Evolutionary conservation across 1,140 invertebrate genomes (phyloP).

Genomic region (Calliphora vicina): DNA sequence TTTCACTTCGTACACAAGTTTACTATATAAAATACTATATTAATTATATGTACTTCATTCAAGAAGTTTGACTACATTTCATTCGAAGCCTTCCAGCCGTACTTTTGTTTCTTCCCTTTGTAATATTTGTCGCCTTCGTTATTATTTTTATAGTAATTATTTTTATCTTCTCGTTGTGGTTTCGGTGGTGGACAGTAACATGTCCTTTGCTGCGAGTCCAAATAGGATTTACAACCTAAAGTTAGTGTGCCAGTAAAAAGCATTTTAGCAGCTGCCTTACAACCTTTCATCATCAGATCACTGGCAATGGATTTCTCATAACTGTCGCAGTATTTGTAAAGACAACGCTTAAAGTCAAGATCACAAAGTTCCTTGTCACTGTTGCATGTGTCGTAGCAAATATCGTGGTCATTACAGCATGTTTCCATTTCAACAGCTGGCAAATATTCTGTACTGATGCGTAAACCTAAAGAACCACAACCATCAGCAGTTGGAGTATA

Average conservation of each 20-base stretch:
- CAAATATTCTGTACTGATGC: slow-evolving; percentile 78
- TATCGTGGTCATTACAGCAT: slow-evolving; percentile 86
- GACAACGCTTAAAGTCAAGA: slow-evolving; percentile 83
- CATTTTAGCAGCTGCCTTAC: slow-evolving; percentile 84
- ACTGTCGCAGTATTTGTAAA: slow-evolving; percentile 82
- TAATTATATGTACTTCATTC: not conserved
- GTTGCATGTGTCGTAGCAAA: slow-evolving; percentile 91
- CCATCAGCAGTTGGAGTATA: slow-evolving; percentile 80
- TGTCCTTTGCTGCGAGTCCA: slow-evolving; percentile 80
- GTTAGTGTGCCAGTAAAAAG: slow-evolving; percentile 82
- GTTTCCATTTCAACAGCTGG: slow-evolving; percentile 80
- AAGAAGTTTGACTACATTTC: slow-evolving; percentile 46
- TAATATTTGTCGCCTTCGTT: slow-evolving; percentile 46
- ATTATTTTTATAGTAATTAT: slow-evolving; percentile 35
- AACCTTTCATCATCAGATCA: slow-evolving; percentile 73
- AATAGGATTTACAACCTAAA: slow-evolving; percentile 82
- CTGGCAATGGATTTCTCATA: slow-evolving; percentile 70
- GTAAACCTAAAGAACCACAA: slow-evolving; percentile 79
- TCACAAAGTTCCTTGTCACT: slow-evolving; percentile 86
- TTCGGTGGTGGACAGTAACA: slow-evolving; percentile 72
- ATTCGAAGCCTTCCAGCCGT: slow-evolving; percentile 59
- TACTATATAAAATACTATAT: not conserved
- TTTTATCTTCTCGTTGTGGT: slow-evolving; percentile 17
- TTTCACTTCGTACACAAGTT: not conserved
- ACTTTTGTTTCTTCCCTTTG: slow-evolving; percentile 55